phyloP scores from a whole-genome alignment of 2,113 vertebrate species.

The Cryptomyrus ogoouensis region DNA sequence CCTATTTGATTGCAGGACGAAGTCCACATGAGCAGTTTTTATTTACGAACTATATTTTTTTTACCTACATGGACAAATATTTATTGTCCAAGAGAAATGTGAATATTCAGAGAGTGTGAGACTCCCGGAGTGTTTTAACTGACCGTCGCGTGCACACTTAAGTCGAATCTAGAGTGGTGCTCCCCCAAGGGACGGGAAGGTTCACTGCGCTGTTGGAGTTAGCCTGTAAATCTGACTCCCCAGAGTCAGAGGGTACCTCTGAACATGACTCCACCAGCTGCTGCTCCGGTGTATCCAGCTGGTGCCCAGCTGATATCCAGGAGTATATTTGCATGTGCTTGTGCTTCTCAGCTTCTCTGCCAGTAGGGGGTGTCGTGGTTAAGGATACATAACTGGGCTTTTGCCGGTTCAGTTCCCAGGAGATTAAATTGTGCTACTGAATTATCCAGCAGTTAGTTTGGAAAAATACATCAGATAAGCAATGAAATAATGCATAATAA shows the following conservation, averaged over 20 bases:
- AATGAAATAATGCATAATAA: neutral
- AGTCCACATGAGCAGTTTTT: neutral
- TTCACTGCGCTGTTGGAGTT: neutral
- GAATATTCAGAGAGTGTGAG: neutral
- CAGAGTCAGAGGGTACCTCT: neutral
- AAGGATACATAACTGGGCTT: neutral
- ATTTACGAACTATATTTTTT: neutral
- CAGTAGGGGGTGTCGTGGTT: neutral
- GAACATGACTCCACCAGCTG: neutral
- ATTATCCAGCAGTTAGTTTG: neutral
- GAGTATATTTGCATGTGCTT: neutral
- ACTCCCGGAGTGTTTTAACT: neutral
- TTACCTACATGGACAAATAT: neutral
- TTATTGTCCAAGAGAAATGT: neutral
- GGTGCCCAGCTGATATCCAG: neutral
- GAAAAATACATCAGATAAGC: neutral
- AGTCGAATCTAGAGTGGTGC: neutral
- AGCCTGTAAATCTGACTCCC: neutral
- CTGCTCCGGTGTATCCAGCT: neutral
- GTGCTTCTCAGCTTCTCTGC: neutral
- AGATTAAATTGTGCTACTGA: neutral
- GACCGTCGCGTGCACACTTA: neutral
- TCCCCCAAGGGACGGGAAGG: too few species aligned
- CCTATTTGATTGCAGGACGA: neutral
- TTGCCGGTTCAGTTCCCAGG: neutral